Base-by-base conservation (phyloP, 2,888 invertebrate species). In the Drosophila greeni region DNA sequence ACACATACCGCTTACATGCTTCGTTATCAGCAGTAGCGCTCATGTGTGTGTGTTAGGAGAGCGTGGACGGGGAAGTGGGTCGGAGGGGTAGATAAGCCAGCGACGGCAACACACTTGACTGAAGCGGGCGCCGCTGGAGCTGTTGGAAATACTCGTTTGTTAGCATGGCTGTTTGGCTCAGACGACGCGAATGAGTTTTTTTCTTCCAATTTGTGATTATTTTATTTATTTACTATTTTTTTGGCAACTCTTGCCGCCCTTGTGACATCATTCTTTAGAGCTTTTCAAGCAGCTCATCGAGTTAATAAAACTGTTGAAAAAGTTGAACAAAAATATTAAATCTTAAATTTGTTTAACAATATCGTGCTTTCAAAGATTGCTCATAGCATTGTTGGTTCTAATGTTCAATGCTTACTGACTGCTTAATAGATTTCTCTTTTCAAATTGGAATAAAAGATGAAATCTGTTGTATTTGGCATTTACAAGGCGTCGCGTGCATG, bases 61-160 rank as follows among this genome's bases (percentile, higher is more conserved):
- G 51, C 9, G 9, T 20, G 26, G 33, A 34, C 24, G 49, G 20
- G 33, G 26, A 20, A 23, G 45, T 42, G 49, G 31, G 43, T 34
- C 26, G 36, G 34, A 53, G 36, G 18, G 29, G 45, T 29, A 66
- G 83, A 78, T 82, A 78, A 83, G 81, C 68, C 37, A 49, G 51
- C 70, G 62, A 56, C 53, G 45, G 70, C 74, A 76, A 67, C 60
- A 61, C 47, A 66, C 60, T 66, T 51, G 55, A 54, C 56, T 36
- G 43, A 23, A 53, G 18, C 37, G 49, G 52, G 37, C 26, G 43
- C 31, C 53, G 23, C 57, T 51, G 43, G 59, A 43, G 51, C 29
- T 60, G 58, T 55, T 62, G 47, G 72, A 65, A 82, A 76, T 71
- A 65, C 62, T 57, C 56, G 57, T 76, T 66, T 75, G 62, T 66